A percentile compares a stretch with the other conserved stretches of the same genome.
These are phyloP conservation scores for Corythornis vintsioides DNA, from an alignment of 2,113 vertebrate genomes.

Conservation along the genomic window DNA sequence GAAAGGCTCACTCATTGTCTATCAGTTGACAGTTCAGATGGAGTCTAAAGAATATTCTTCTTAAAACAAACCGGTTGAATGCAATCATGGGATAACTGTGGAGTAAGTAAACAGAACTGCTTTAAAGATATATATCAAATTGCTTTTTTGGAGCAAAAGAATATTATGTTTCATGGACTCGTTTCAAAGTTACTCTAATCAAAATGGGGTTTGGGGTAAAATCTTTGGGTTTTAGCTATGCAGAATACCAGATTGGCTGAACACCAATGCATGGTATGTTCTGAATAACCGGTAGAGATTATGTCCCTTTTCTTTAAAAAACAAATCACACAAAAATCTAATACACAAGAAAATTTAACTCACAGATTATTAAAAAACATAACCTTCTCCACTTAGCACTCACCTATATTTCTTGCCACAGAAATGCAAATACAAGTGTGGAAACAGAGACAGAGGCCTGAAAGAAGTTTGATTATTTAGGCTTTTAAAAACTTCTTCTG, in stretches of 20 bases:
- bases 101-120: neutral
- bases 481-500: neutral
- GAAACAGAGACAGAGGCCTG: neutral
- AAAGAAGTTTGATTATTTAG: neutral
- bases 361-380: neutral
- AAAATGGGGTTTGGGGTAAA: neutral
- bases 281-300: neutral
- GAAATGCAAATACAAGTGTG: neutral
- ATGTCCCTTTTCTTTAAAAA: neutral
- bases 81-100: neutral
- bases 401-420: neutral
- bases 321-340: neutral
- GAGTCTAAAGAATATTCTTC: neutral
- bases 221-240: neutral
- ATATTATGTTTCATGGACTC: neutral
- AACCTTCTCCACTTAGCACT: neutral
- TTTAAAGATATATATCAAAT: neutral
- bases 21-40: neutral
- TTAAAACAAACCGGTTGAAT: neutral
- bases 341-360: neutral
- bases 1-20: neutral
- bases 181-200: neutral
- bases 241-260: neutral
- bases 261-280: neutral
- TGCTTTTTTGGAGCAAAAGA: neutral